Conservation (phyloP, 2,888 invertebrate species). For the Meteorus cinctellus region DNA sequence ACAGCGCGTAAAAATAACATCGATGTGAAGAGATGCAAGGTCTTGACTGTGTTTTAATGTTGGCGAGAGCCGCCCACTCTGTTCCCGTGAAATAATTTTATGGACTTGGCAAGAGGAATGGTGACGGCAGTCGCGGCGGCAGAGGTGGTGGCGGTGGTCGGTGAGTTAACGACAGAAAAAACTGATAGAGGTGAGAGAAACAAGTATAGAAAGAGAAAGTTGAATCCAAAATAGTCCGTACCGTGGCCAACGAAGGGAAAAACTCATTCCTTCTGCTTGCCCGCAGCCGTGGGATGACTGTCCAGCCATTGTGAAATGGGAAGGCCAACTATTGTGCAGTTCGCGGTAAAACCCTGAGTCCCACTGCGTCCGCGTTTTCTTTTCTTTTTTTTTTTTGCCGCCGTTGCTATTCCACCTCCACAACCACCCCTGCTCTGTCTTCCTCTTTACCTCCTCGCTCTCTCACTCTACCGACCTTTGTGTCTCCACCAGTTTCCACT, state of each 20-base stretch:
- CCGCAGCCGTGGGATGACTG: slow-evolving; percentile 54
- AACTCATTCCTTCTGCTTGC: slow-evolving; percentile 63
- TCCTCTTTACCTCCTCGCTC: slow-evolving; percentile 18
- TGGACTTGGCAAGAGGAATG: slow-evolving; percentile 42
- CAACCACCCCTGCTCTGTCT: slow-evolving; percentile 48
- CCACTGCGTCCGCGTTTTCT: slow-evolving; percentile 7
- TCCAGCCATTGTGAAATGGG: slow-evolving; percentile 56
- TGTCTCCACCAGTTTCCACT: slow-evolving; percentile 25
- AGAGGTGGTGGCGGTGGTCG: not conserved
- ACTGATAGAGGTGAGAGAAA: not conserved
- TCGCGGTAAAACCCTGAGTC: slow-evolving; percentile 54
- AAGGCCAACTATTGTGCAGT: slow-evolving; percentile 62
- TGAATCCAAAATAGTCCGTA: slow-evolving; percentile 61
- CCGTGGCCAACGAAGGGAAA: slow-evolving; percentile 62
- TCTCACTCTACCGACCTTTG: slow-evolving; percentile 23
- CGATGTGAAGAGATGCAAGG: not conserved
- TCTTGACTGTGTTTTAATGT: slow-evolving; percentile 10
- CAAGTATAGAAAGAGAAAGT: slow-evolving; percentile 42
- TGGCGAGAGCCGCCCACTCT: slow-evolving; percentile 26
- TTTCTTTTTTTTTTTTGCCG: slow-evolving; percentile 15
- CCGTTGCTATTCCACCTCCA: slow-evolving; percentile 13
- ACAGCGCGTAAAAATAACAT: slow-evolving; percentile 19
- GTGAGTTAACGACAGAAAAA: not conserved
- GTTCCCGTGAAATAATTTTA: slow-evolving; percentile 60
- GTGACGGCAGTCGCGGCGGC: not conserved